Base-by-base conservation (phyloP, 53 echinoderm and acorn worm genomes). In the Apostichopus leukothele region DNA sequence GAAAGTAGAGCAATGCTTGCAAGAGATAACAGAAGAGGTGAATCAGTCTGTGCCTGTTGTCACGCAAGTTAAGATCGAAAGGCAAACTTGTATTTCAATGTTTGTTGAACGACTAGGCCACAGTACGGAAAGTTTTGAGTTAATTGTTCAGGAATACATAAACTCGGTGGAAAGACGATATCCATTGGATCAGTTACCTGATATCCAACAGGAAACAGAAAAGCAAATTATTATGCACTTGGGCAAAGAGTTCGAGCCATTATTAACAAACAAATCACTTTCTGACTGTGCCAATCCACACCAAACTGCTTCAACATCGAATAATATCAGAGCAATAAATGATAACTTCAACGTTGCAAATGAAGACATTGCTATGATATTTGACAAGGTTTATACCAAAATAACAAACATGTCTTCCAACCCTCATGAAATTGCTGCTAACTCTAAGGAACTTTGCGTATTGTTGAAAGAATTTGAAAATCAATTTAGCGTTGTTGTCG, bases 311-410 rank as follows among this genome's bases (percentile, higher is more conserved):
- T 68, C 50, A 10, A 27, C 67, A 63, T 9, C 60, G 4, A 50
- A 26, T 85, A 67, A 85, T 39, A 25, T 85, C 18, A 60, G 57
- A 20, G 5, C 9, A 7, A 18, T 85, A 6, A 85, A 67, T 11
- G 27, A 85, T 26, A 85, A 50, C 23, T 85, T 85, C 50, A 63
- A 66, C 67, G 66, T 85, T 66, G 10, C 68, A 50, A 25, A 67
- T 20, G 18, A 13, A 59, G 66, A 20, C 13, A 51, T 25, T 1
- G 10, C 66, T 5, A 7, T 19, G 0, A 13, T 26, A 60, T 85
- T 85, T 66, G 85, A 85, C 18, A 39, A 50, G 9, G 51, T 60
- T 39, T 26, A 66, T 11, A 27, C 66, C 61, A 66, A 14, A 12
- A 12, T 85, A 59, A 27, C 39, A 63, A 5, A 8, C 23, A 22